Conservation (phyloP, 2,888 invertebrate species). For the Chymomyza amoena region DNA sequence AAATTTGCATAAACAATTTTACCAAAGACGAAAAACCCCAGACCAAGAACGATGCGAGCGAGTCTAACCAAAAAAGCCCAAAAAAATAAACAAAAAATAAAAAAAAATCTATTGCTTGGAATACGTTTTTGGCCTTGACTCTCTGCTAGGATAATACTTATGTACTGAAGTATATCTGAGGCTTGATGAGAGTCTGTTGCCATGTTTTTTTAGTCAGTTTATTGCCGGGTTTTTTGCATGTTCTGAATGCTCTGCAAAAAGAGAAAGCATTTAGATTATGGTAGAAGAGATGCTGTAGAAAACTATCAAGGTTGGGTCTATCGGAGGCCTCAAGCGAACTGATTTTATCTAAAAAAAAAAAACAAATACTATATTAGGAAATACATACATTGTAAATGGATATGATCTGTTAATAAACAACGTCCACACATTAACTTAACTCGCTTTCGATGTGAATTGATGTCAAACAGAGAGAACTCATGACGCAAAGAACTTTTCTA, state of each 20-base stretch:
- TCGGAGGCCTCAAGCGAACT: no score
- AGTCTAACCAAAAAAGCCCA: not conserved
- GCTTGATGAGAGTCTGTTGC: not conserved
- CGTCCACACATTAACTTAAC: no score
- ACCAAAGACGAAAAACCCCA: constrained; percentile 69
- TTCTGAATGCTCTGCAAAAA: not conserved
- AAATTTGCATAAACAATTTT: constrained; percentile 75
- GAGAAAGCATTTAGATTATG: not conserved
- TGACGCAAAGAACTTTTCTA: no score
- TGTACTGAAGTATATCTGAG: not conserved
- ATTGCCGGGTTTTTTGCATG: constrained; percentile 1
- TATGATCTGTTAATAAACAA: no score
- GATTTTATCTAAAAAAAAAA: no score
- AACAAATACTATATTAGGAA: no score
- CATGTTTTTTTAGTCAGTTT: not conserved
- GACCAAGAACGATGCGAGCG: not conserved
- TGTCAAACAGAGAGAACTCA: no score
- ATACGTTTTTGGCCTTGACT: constrained; percentile 49
- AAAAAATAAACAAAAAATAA: constrained; percentile 7
- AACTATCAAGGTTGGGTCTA: no score
- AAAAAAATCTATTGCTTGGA: constrained; percentile 65
- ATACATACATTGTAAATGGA: no score
- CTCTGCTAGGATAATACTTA: not conserved
- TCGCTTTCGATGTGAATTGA: no score
- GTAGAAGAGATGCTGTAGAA: not conserved